Conservation (phyloP, 2,113 vertebrate species). For the Ctenodactylus gundi region DNA sequence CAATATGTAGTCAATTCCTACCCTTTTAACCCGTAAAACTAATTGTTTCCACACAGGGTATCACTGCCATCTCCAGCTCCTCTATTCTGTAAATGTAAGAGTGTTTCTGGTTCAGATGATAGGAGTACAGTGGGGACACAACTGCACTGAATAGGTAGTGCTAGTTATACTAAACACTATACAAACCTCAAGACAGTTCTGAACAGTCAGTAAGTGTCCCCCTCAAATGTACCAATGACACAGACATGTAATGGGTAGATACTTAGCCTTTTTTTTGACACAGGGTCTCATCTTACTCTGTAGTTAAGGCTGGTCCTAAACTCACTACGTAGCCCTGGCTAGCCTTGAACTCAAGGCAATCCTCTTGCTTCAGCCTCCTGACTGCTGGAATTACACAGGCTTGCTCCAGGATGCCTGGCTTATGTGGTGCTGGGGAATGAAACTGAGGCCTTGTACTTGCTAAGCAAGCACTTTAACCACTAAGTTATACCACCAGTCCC, state of each 20-base stretch:
- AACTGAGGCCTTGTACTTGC: no score
- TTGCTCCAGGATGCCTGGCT: no score
- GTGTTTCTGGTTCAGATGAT: not conserved
- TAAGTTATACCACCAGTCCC: no score
- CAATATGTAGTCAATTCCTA: not conserved
- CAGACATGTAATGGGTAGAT: not conserved
- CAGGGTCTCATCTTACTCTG: no score
- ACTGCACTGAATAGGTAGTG: not conserved
- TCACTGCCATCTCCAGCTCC: not conserved
- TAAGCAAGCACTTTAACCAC: no score
- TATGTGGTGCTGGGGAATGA: no score
- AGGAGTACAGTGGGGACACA: not conserved
- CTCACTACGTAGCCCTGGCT: no score
- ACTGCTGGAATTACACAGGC: no score
- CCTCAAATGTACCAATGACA: not conserved
- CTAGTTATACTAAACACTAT: not conserved
- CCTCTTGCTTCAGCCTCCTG: no score
- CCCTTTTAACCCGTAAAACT: not conserved
- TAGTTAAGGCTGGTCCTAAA: no score
- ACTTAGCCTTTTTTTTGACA: no score
- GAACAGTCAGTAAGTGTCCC: constrained; percentile 7
- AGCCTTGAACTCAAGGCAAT: no score
- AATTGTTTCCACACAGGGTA: not conserved
- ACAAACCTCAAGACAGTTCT: not conserved
- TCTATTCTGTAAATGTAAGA: not conserved